Evolutionary conservation across 2,113 vertebrate species (phyloP), one percentile per base, ranked within the genome.

Genomic region (Oncorhynchus kisutch): DNA sequence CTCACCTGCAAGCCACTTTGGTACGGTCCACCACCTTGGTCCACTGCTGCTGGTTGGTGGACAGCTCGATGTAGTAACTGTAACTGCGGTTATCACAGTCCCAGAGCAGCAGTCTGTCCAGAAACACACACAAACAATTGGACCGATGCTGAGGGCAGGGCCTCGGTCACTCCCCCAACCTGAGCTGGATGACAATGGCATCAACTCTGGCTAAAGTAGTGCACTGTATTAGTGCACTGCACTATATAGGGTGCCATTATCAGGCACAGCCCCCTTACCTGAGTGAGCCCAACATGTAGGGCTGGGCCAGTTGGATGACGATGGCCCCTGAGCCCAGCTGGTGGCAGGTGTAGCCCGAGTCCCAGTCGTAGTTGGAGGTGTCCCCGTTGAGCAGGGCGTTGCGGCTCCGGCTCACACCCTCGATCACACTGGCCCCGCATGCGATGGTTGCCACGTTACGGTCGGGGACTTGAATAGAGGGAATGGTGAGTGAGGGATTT

Each of bases 311-410:
- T 80, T 99, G 98, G 67, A 99, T 95, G 68, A 99, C 95, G 48
- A 99, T 99, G 1, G 98, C 97, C 5, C 98, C 98, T 0, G 97
- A 99, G 64, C 97, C 97, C 71, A 99, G 94, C 88, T 99, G 98
- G 74, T 99, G 98, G 80, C 98, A 99, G 0, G 98, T 99, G 88
- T 99, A 99, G 3, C 98, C 98, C 0, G 96, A 99, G 90, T 99
- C 98, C 97, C 98, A 99, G 9, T 99, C 98, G 18, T 99, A 99
- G 91, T 99, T 97, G 78, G 95, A 96, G 0, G 96, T 99, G 93
- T 99, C 97, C 4, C 97, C 97, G 29, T 99, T 99, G 81, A 99
- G 89, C 86, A 99, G 90, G 45, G 98, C 97, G 14, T 99, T 99
- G 62, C 98, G 94, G 89, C 97, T 96, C 7, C 97, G 96, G 83